Conservation (phyloP, 2,113 vertebrate genomes). For the Cyphomyrus discorhynchus region DNA sequence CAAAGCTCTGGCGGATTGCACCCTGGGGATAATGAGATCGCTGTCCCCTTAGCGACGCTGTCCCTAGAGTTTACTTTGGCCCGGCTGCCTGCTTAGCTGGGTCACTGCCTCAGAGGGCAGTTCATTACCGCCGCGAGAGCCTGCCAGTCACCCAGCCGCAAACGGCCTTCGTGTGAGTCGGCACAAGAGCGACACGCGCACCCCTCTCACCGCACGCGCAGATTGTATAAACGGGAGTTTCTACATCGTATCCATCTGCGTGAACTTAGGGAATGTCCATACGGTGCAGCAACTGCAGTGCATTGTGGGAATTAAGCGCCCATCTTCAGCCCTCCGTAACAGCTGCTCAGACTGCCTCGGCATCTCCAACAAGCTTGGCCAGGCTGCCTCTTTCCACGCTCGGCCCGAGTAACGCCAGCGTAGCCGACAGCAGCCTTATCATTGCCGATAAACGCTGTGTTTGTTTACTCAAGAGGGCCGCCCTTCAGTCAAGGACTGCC, state of each 20-base stretch:
- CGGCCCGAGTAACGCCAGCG: neutral
- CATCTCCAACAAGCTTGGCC: neutral
- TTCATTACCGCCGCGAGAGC: neutral
- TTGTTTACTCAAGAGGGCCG: slow-evolving; percentile 10
- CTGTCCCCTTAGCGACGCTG: neutral
- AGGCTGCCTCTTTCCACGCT: neutral
- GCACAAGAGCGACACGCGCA: neutral
- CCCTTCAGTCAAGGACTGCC: neutral
- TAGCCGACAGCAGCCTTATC: neutral
- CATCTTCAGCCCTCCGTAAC: neutral
- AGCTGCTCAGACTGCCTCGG: neutral
- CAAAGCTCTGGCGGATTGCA: neutral
- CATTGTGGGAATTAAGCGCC: neutral
- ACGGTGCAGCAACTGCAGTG: neutral
- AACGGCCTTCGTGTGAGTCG: neutral
- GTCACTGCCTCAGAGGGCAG: neutral
- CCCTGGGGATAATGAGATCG: neutral
- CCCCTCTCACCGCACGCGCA: neutral
- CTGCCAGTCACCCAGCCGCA: neutral
- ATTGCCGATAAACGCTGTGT: neutral
- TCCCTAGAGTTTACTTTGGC: neutral
- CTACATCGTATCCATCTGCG: neutral
- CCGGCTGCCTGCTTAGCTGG: neutral
- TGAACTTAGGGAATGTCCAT: neutral
- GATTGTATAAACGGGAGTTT: neutral